These are phyloP conservation scores for Gasterosteus nipponicus DNA, from an alignment of 2,113 vertebrate genomes.

Conservation along the genomic window DNA sequence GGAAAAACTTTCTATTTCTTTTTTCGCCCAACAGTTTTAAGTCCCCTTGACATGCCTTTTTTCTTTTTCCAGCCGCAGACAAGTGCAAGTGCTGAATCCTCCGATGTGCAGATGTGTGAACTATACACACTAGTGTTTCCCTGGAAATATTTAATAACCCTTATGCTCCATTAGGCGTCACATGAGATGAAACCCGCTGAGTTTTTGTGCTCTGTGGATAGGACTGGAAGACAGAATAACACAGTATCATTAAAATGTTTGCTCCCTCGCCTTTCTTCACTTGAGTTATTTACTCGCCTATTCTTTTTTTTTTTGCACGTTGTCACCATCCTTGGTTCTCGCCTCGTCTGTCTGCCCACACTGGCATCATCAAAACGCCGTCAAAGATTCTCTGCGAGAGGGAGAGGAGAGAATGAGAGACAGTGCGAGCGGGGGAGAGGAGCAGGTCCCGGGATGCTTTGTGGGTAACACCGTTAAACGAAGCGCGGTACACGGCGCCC, in stretches of 20 bases:
- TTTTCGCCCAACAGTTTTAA: conserved; percentile 43
- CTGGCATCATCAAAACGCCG: conserved; percentile 65
- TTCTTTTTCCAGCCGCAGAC: conserved; percentile 57
- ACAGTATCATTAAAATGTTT: conserved; percentile 79
- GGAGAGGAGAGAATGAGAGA: conserved; percentile 44
- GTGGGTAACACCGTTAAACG: conserved; percentile 79
- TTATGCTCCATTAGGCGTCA: conserved; percentile 78
- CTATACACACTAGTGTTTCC: conserved; percentile 57
- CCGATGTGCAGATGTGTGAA: conserved; percentile 66
- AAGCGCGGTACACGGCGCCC: conserved; percentile 71
- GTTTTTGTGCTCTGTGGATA: conserved; percentile 43
- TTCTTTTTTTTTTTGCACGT: conserved; percentile 37
- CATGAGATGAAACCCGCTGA: conserved; percentile 72
- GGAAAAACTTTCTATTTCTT: conserved; percentile 60
- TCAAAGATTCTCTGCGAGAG: conserved; percentile 58
- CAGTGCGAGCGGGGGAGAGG: conserved; percentile 35
- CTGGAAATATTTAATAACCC: conserved; percentile 76
- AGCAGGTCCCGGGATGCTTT: conserved; percentile 78
- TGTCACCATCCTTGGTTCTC: conserved; percentile 56
- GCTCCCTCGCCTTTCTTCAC: conserved; percentile 51
- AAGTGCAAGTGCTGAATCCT: conserved; percentile 56
- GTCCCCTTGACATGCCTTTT: conserved; percentile 73
- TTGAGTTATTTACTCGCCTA: conserved; percentile 71
- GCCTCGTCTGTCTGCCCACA: conserved; percentile 64
- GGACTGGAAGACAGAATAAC: conserved; percentile 65